Base-by-base conservation (phyloP, 2,888 invertebrate genomes). In the Agonum fuliginosum region DNA sequence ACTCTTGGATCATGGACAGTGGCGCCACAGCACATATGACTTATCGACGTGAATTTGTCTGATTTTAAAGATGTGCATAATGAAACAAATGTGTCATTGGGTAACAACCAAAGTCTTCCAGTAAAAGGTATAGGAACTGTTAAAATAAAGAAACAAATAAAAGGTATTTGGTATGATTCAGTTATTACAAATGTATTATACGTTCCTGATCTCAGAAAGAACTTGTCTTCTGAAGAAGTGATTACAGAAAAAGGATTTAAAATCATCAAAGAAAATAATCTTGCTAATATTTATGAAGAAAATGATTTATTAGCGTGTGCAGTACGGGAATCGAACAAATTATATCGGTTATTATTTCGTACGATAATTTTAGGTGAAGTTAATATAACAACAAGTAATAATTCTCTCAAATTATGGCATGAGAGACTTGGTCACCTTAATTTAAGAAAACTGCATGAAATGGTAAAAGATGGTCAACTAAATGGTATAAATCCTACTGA, bases 141-240 rank as follows among this genome's bases (percentile, higher is more conserved):
- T 0, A 43, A 78, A 10, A 80, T 84, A 12, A 74, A 81, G 67
- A 81, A 75, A 19, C 69, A 67, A 12, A 70, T 81, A 12, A 78
- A 83, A 46, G 80, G 79, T 5, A 76, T 79, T 70, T 84, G 83
- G 83, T 48, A 76, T 19, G 30, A 77, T 19, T 62, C 79, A 2
- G 12, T 67, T 1, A 80, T 84, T 20, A 69, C 80, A 0, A 78
- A 82, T 79, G 80, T 82, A 34, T 48, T 83, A 73, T 84, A 83
- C 80, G 82, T 86, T 2, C 84, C 84, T 4, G 78, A 79, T 0
- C 78, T 85, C 8, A 43, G 79, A 8, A 82, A 82, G 79, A 85
- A 85, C 70, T 54, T 85, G 6, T 84, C 85, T 72, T 86, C 84
- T 0, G 84, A 84, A 79, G 84, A 83, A 0, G 81, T 71, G 0